phyloP scores from a whole-genome alignment of 1,140 invertebrate species.

The Drosophila willistoni region DNA sequence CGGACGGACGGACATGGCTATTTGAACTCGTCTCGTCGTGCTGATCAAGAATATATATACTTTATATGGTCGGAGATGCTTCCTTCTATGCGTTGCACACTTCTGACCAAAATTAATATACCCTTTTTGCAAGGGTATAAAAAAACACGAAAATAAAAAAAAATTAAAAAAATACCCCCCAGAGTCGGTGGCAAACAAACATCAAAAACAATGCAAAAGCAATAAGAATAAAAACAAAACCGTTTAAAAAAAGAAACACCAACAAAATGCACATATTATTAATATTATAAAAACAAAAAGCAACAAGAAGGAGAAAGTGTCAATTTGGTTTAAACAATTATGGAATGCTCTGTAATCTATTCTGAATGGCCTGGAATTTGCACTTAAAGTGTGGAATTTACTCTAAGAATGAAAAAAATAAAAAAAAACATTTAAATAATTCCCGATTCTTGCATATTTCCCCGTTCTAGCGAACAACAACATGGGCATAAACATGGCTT shows the following conservation, averaged over 20 bases:
- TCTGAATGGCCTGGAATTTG: neutral
- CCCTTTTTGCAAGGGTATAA: too few species aligned
- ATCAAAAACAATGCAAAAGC: constrained; percentile 37
- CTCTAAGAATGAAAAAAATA: neutral
- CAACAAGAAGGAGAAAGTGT: constrained; percentile 14
- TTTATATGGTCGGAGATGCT: too few species aligned
- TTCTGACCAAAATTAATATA: too few species aligned
- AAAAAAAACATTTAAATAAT: neutral
- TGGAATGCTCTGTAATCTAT: constrained; percentile 24
- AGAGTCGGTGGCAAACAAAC: constrained; percentile 31
- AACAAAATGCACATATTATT: constrained; percentile 8
- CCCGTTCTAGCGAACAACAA: neutral
- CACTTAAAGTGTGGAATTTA: neutral
- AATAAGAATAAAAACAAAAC: constrained; percentile 28
- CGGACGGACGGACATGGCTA: too few species aligned
- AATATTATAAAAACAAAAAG: constrained; percentile 30
- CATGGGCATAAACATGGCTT: neutral
- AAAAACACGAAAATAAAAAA: constrained; percentile 35
- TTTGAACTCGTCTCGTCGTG: too few species aligned
- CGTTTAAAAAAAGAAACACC: constrained; percentile 18
- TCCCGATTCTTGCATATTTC: neutral
- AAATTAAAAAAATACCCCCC: constrained; percentile 41
- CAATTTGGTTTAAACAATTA: constrained; percentile 8
- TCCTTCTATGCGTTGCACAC: too few species aligned
- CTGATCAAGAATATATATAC: too few species aligned